phyloP scores from a whole-genome alignment of 37 sponge, comb jelly and placozoan genomes.

The Aphrocallistes beatrix region DNA sequence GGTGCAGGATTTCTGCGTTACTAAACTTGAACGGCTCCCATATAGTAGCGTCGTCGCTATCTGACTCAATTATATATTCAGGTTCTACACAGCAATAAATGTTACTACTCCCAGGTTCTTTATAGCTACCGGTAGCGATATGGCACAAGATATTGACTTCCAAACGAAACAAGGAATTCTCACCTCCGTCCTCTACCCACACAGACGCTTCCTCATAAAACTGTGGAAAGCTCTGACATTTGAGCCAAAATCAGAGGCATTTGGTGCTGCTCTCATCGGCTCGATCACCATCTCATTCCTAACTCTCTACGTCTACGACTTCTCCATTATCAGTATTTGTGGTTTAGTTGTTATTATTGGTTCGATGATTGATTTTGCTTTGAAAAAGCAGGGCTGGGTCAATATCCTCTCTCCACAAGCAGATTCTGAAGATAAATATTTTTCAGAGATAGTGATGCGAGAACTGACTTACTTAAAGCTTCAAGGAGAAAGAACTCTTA shows the following conservation, averaged over 20 bases:
- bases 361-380: background rate
- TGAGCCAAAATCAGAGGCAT: constrained; percentile 9
- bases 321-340: background rate
- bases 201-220: background rate
- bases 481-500: background rate
- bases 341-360: background rate
- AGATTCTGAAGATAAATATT: background rate
- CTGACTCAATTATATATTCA: too few species aligned
- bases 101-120: too few species aligned
- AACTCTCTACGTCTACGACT: background rate
- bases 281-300: background rate
- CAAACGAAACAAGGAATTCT: background rate
- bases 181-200: background rate
- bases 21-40: too few species aligned
- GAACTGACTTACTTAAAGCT: background rate
- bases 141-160: background rate
- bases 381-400: background rate
- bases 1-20: too few species aligned
- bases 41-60: too few species aligned
- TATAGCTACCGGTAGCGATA: too few species aligned
- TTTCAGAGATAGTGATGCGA: background rate
- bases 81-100: too few species aligned
- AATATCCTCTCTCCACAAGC: background rate
- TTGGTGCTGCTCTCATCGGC: background rate
- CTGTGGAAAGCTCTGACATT: background rate